phyloP scores from a whole-genome alignment of 2,797 vertebrate species.

The Coccyzus lansbergi region DNA sequence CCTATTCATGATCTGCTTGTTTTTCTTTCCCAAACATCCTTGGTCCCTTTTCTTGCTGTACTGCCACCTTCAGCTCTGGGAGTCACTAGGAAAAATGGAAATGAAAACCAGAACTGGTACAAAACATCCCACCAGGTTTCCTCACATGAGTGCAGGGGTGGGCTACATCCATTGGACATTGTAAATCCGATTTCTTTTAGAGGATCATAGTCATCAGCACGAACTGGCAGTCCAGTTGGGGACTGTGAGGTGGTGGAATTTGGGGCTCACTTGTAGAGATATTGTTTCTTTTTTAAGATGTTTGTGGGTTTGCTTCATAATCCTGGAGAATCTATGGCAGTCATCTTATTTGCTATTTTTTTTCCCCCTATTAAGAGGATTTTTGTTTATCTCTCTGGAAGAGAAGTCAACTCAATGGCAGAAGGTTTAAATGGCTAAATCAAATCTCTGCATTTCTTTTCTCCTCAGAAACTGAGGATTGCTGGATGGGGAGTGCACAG shows the following conservation, averaged over 20 bases:
- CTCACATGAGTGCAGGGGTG: background rate
- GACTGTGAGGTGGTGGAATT: background rate
- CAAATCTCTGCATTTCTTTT: background rate
- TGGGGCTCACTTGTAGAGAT: background rate
- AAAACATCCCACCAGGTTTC: rapidly evolving
- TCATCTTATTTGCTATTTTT: background rate
- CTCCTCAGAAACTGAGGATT: background rate
- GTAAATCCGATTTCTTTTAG: background rate
- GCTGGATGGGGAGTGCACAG: background rate
- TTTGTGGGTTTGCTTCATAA: background rate
- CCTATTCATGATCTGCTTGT: too few species aligned
- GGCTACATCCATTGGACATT: background rate
- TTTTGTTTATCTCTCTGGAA: background rate
- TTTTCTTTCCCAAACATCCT: background rate
- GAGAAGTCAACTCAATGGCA: background rate
- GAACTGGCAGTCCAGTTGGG: rapidly evolving
- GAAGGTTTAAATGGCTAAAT: background rate
- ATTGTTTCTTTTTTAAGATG: background rate
- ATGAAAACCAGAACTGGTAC: background rate
- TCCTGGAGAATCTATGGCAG: background rate
- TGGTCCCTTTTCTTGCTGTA: background rate
- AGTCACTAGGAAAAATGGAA: background rate
- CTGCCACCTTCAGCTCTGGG: background rate
- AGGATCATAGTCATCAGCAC: too few species aligned
- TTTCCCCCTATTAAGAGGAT: background rate